Evolutionary conservation across 2,113 vertebrate genomes (phyloP).

Genomic region (Halichoerus grypus): DNA sequence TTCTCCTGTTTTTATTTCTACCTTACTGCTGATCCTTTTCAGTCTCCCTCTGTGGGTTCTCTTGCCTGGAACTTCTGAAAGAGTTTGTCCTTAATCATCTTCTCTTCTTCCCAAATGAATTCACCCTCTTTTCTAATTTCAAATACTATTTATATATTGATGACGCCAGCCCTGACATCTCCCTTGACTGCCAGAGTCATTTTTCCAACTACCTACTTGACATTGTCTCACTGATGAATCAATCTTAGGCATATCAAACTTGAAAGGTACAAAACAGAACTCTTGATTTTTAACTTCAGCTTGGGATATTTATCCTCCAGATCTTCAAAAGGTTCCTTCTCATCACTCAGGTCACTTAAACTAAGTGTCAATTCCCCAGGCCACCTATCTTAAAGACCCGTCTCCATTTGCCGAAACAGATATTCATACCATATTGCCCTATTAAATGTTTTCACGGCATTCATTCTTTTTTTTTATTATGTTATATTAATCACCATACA

Average conservation of each 20-base stretch:
- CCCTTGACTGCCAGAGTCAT: background rate
- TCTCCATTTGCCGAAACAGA: background rate
- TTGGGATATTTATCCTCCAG: background rate
- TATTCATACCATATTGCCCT: background rate
- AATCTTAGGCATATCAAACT: background rate
- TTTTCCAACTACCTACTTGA: background rate
- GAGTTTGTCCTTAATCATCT: background rate
- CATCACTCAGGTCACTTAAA: background rate
- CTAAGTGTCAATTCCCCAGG: background rate
- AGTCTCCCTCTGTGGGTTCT: background rate
- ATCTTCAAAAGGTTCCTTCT: background rate
- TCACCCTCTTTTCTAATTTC: background rate
- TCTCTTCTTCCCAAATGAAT: background rate
- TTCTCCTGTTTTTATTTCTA: background rate
- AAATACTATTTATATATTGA: background rate
- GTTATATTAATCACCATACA: too few species aligned
- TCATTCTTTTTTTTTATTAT: background rate
- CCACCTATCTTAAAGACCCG: background rate
- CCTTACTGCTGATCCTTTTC: background rate
- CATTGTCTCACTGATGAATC: background rate
- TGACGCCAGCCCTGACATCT: background rate
- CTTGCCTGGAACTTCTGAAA: background rate
- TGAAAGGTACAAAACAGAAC: background rate
- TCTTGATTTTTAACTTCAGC: background rate
- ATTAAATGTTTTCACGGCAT: constrained; percentile 12